These are phyloP conservation scores for Spodoptera picta DNA, from an alignment of 2,888 invertebrate species.

Conservation along the genomic window DNA sequence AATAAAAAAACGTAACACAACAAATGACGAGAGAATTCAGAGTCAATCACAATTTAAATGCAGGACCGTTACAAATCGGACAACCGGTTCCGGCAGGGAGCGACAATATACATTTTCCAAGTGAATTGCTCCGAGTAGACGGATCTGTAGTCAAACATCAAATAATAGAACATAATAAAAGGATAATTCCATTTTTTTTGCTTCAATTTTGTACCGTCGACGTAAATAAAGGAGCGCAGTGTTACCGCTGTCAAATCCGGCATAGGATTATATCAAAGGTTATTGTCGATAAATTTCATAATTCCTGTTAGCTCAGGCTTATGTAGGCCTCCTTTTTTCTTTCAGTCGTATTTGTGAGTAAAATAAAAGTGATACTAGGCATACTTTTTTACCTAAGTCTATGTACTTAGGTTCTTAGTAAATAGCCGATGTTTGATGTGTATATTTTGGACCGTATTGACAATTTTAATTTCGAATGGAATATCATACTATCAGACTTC, in stretches of 20 bases:
- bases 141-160: conserved; percentile 59
- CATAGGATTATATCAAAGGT: conserved; percentile 40
- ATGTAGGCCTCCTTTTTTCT: conserved; percentile 3
- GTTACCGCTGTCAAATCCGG: conserved; percentile 55
- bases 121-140: conserved; percentile 54
- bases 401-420: too few relatives aligned
- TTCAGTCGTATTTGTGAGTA: conserved; percentile 1
- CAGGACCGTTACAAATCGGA: conserved; percentile 54
- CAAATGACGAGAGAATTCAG: conserved; percentile 28
- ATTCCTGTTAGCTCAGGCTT: conserved; percentile 30
- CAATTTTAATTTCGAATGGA: too few relatives aligned
- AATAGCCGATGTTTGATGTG: too few relatives aligned
- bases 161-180: conserved; percentile 64
- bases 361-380: background rate
- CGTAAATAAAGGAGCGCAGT: conserved; percentile 64
- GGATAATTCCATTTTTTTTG: conserved; percentile 64
- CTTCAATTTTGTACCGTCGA: conserved; percentile 62
- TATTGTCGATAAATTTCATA: conserved; percentile 48
- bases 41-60: conserved; percentile 42
- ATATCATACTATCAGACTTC: too few relatives aligned
- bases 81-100: conserved; percentile 46
- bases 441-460: too few relatives aligned
- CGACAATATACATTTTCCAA: conserved; percentile 61
- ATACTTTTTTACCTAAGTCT: background rate
- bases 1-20: conserved; percentile 12